Percentiles rank a stretch among this genome's conserved stretches.
These are phyloP conservation scores for Epinotia ramella DNA, from an alignment of 2,888 invertebrate genomes.

Conservation along the genomic window DNA sequence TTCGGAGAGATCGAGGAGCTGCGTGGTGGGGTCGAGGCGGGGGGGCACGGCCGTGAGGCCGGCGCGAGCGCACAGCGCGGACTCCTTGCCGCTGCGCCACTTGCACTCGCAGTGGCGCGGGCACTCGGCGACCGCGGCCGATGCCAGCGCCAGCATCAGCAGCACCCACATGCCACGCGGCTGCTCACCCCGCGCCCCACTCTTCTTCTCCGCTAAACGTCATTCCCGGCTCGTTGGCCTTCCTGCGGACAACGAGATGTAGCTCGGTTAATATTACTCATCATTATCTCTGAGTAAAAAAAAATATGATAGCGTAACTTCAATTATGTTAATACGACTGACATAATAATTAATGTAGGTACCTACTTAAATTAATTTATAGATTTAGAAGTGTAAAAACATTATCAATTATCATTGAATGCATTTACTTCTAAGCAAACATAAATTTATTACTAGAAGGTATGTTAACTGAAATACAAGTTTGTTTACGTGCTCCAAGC, in stretches of 20 bases:
- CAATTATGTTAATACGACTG: no score
- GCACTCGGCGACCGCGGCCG: slow-evolving; percentile 87
- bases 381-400: no score
- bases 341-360: no score
- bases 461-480: no score
- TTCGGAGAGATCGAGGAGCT: slow-evolving; percentile 91
- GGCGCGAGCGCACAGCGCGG: slow-evolving; percentile 91
- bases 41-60: slow-evolving; percentile 90
- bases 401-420: no score
- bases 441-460: no score
- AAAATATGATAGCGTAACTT: no score
- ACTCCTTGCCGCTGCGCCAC: slow-evolving; percentile 95
- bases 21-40: slow-evolving; percentile 91
- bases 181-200: slow-evolving; percentile 75
- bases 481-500: no score
- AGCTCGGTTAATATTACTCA: no score
- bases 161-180: slow-evolving; percentile 86
- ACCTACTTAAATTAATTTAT: no score
- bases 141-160: slow-evolving; percentile 77
- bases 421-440: no score
- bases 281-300: no score
- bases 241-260: slow-evolving; percentile 61
- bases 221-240: slow-evolving; percentile 70
- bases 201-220: slow-evolving; percentile 74
- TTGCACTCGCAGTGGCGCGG: slow-evolving; percentile 93